Evolutionary conservation across 2,797 vertebrate genomes (phyloP), one percentile per base, ranked within the genome.

Genomic region (Cyclopterus lumpus): DNA sequence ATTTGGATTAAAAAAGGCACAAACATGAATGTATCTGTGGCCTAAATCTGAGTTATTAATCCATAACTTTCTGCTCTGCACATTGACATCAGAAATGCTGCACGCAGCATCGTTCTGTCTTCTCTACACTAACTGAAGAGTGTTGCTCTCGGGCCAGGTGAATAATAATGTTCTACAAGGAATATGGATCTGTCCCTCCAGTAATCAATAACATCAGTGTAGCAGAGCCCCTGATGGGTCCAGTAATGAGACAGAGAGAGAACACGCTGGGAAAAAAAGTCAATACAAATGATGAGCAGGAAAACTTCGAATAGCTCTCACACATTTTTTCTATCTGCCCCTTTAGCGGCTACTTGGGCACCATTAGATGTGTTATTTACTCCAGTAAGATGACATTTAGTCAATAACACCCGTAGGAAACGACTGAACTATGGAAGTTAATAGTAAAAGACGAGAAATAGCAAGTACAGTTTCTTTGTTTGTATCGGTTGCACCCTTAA

Each of bases 201-300:
- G 20, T 68, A 55, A 82, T 85, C 71, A 57, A 73, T 75, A 53
- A 36, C 69, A 61, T 67, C 40, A 77, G 36, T n/a, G 53, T 58
- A 48, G 34, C 78, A 79, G 28, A 78, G 18, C 40, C 65, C 62
- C 62, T 18, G 67, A 73, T 32, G 5, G 5, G 6, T 65, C 67
- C 58, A 55, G 67, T 84, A 79, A 87, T 77, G 73, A 53, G 12
- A 53, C 12, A 71, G 74, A 65, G 46, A 75, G 59, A 61, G 53
- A 67, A 72, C 57, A 67, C 46, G 55, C 65, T 6, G 57, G 66
- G 69, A 82, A 80, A 87, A 83, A 78, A 86, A 71, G 77, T 84
- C 85, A 75, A 86, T 88, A 88, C 49, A 73, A 88, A 77, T 66
- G 81, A 89, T 55, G 69, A 71, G 62, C 44, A 69, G 67, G 22